Evolutionary conservation across 1,140 invertebrate species (phyloP).

Genomic region (Rhizoglyphus robini): DNA sequence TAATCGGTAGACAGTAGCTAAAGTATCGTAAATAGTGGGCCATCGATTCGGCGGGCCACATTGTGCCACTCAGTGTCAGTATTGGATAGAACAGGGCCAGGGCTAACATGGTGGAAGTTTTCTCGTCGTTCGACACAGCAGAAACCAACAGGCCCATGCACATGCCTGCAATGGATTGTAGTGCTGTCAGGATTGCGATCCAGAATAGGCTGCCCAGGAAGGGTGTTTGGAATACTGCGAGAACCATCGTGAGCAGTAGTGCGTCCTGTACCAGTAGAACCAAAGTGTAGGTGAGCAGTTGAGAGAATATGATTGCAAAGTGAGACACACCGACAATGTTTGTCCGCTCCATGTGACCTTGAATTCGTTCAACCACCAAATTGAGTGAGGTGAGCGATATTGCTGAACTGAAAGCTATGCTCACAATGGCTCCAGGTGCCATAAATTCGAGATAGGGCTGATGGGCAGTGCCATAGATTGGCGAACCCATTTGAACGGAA

Average conservation of each 20-base stretch:
- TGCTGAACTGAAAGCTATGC: slow-evolving; percentile 87
- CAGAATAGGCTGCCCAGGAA: not conserved
- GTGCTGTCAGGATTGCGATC: not conserved
- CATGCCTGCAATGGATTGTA: slow-evolving; percentile 20
- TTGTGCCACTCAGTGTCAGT: slow-evolving; percentile 61
- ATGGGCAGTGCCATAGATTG: slow-evolving; percentile 12
- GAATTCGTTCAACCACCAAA: slow-evolving; percentile 77
- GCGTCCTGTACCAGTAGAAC: slow-evolving; percentile 13
- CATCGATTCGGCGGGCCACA: slow-evolving; percentile 91
- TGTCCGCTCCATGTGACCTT: slow-evolving; percentile 69
- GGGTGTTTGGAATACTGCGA: slow-evolving; percentile 8
- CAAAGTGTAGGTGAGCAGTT: slow-evolving; percentile 26
- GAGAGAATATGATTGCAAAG: slow-evolving; percentile 17
- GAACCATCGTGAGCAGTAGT: slow-evolving; percentile 10
- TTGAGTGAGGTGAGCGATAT: slow-evolving; percentile 82
- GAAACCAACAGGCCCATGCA: slow-evolving; percentile 20
- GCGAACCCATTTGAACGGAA: not conserved
- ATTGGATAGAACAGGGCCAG: slow-evolving; percentile 83
- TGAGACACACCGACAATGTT: slow-evolving; percentile 68
- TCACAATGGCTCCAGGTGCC: slow-evolving; percentile 75
- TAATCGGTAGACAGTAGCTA: slow-evolving; percentile 68
- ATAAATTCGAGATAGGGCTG: slow-evolving; percentile 73
- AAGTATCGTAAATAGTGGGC: slow-evolving; percentile 63
- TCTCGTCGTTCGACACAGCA: slow-evolving; percentile 31
- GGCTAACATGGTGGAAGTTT: slow-evolving; percentile 76